Conservation (phyloP, 37 sponge, comb jelly and placozoan species). For the Beroe forskalii region DNA sequence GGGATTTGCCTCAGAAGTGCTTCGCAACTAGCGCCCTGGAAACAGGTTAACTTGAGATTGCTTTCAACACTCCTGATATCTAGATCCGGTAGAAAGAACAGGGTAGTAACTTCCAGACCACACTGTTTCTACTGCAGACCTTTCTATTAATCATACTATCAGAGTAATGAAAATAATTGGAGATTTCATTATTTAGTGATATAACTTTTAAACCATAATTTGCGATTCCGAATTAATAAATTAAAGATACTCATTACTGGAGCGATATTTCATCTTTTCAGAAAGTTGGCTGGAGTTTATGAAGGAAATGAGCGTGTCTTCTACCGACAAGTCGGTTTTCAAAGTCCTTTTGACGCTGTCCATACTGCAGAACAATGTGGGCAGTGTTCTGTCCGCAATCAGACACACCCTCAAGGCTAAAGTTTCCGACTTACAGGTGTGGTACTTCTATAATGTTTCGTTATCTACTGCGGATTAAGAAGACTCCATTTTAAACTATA, state of each 20-base stretch:
- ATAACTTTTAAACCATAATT: too few species aligned
- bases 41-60: background rate
- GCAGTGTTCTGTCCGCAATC: background rate
- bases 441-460: too few species aligned
- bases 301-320: constrained; percentile 9
- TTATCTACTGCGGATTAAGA: too few species aligned
- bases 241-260: too few species aligned
- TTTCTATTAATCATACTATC: too few species aligned
- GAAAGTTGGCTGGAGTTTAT: constrained; percentile 31
- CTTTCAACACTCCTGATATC: background rate
- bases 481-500: too few species aligned
- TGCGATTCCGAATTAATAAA: too few species aligned
- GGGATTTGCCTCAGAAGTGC: constrained; percentile 19
- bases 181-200: too few species aligned
- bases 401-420: constrained; percentile 64
- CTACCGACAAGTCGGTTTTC: constrained; percentile 5
- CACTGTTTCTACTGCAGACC: too few species aligned
- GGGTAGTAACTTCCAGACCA: too few species aligned
- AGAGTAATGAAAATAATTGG: too few species aligned
- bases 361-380: constrained; percentile 1
- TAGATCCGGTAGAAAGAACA: background rate
- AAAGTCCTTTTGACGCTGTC: constrained; percentile 2
- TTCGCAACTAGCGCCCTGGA: background rate
- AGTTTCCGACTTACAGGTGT: constrained; percentile 18
- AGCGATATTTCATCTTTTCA: too few species aligned